These are phyloP conservation scores for Aphelocoma californica DNA, from an alignment of 2,797 vertebrate species.

Conservation along the genomic window DNA sequence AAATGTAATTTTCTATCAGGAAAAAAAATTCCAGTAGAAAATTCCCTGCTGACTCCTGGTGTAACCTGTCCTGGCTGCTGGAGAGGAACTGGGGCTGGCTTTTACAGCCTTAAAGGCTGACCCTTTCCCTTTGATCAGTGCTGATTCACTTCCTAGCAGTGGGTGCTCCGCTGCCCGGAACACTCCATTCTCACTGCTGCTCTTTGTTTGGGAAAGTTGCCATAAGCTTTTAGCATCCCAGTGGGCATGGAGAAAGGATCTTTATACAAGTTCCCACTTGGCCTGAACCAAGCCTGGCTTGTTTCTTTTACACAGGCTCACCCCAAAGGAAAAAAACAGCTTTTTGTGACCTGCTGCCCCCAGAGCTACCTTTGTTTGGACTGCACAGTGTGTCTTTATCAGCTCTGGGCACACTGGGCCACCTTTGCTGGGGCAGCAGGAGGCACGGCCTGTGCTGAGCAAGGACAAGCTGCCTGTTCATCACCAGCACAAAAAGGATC, in stretches of 20 bases:
- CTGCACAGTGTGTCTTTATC: not conserved
- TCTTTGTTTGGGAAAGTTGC: not conserved
- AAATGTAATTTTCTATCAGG: not conserved
- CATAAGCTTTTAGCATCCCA: not conserved
- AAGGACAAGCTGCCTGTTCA: not conserved
- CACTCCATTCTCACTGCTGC: not conserved
- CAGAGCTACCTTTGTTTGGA: not conserved
- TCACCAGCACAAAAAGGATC: not conserved
- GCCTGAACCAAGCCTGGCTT: not conserved
- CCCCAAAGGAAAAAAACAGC: accelerated
- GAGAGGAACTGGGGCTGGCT: not conserved
- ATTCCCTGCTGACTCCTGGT: not conserved
- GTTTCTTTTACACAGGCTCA: not conserved
- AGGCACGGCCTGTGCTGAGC: not conserved
- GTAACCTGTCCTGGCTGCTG: not conserved
- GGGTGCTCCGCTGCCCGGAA: not conserved
- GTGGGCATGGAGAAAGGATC: constrained; percentile 26
- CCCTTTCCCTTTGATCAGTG: not conserved
- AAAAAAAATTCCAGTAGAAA: not conserved
- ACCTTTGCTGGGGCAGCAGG: not conserved
- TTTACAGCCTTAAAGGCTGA: not conserved
- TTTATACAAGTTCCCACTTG: not conserved
- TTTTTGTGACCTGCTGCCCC: not conserved
- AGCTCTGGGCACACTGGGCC: not conserved
- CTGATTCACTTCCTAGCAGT: constrained; percentile 4